These are phyloP conservation scores for Microplitis manilae DNA, from an alignment of 2,888 invertebrate species.

Conservation along the genomic window DNA sequence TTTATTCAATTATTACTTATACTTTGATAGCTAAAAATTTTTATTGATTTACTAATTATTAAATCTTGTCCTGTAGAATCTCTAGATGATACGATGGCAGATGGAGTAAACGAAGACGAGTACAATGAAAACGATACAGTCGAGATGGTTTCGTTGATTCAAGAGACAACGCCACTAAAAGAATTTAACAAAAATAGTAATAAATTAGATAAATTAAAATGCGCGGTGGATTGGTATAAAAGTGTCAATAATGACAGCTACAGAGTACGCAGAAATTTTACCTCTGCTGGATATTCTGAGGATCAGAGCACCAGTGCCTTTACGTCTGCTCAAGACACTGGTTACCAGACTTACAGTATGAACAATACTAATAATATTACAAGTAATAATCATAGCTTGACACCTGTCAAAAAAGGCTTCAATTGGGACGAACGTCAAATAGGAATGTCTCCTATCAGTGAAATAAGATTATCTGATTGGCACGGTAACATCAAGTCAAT, in stretches of 20 bases:
- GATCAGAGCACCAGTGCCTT: constrained; percentile 55
- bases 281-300: constrained; percentile 53
- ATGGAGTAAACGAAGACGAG: neutral
- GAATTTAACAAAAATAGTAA: constrained; percentile 28
- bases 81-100: constrained; percentile 3
- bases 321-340: constrained; percentile 64
- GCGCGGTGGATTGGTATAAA: constrained; percentile 52
- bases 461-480: constrained; percentile 60
- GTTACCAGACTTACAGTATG: constrained; percentile 66
- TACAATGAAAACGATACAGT: constrained; percentile 37
- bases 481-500: constrained; percentile 60
- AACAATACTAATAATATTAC: constrained; percentile 55
- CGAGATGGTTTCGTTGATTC: constrained; percentile 51
- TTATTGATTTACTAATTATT: neutral
- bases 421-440: constrained; percentile 56
- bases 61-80: constrained; percentile 22
- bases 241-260: constrained; percentile 55
- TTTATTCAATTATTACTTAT: neutral
- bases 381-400: constrained; percentile 55
- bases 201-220: constrained; percentile 45
- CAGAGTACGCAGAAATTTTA: constrained; percentile 52
- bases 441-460: constrained; percentile 49
- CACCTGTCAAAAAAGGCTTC: constrained; percentile 53
- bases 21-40: neutral
- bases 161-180: constrained; percentile 48